Conservation (phyloP, 2,113 vertebrate species). For the Microtus pennsylvanicus region DNA sequence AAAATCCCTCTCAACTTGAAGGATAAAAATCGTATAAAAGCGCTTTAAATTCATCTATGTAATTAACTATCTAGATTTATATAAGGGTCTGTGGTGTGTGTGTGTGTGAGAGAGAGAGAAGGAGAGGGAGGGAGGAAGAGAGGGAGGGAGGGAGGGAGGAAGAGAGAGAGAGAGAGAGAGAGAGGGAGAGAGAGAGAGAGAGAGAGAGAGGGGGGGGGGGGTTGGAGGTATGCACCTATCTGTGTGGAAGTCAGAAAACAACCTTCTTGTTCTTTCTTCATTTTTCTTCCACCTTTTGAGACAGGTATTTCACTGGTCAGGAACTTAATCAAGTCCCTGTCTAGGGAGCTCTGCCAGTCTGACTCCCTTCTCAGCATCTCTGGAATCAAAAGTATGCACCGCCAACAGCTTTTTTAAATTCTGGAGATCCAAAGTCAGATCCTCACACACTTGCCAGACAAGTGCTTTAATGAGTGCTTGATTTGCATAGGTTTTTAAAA, state of each 20-base stretch:
- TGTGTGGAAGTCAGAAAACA: background rate
- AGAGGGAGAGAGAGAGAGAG: no score
- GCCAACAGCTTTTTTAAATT: background rate
- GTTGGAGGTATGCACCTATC: background rate
- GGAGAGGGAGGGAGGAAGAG: background rate
- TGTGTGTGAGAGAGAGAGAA: no score
- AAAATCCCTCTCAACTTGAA: slow-evolving; percentile 54
- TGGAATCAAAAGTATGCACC: background rate
- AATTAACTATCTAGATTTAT: background rate
- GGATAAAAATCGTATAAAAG: slow-evolving; percentile 35
- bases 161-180: background rate
- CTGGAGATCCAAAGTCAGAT: background rate
- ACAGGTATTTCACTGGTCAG: background rate
- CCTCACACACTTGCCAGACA: background rate
- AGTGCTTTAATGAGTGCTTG: background rate
- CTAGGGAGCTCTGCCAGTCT: no score
- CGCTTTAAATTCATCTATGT: background rate
- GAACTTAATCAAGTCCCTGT: background rate
- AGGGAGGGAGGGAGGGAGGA: background rate
- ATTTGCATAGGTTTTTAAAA: background rate
- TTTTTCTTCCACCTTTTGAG: background rate
- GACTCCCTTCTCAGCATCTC: background rate
- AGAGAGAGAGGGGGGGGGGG: no score
- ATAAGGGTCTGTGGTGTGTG: background rate
- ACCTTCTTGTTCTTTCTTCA: background rate